Base-by-base conservation (phyloP, 2,113 vertebrate genomes). In the Callopanchax toddi region DNA sequence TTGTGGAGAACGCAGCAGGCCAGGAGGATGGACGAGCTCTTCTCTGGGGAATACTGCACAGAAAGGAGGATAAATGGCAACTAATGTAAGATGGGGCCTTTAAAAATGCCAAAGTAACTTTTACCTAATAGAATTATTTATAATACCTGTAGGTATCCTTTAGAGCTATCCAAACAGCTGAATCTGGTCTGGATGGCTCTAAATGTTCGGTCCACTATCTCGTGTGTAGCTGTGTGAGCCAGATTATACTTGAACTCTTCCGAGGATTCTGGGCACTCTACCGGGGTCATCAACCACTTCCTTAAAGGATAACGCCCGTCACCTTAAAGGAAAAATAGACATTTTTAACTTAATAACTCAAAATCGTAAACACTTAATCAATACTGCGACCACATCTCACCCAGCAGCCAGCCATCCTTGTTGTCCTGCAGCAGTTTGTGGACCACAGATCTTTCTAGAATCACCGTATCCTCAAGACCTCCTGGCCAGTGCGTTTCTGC, bases 1-100 rank as follows among this genome's bases (percentile, higher is more conserved):
- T 99, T 99, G 78, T 99, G 97, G 26, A 98, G 94, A 21, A 98
- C 95, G 0, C 97, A 99, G 76, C 97, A 99, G 54, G 97, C 97
- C 78, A 96, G 83, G 67, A 99, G 89, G 55, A 99, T 99, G 83
- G 95, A 92, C 3, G 96, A 94, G 59, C 95, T 97, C 82, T 95
- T 97, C 76, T 97, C 95, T 0, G 96, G 97, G 9, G 96, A 97
- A 64, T 99, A 99, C 86, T 99, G 93, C 11, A 29, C 48, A 56
- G 0, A 12, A 13, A 12, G 32, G 18, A 62, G 17, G 22, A n/a
- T n/a, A n/a, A n/a, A n/a, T 5, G 49, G 32, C 0, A n/a, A 44
- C 53, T 53, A 2, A 32, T 6, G 26, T 29, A 4, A 29, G 4
- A 29, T 7, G 26, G 11, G 2, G 40, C 13, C 10, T 34, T 32